Evolutionary conservation across 2,888 invertebrate species (phyloP).

Genomic region (Syritta pipiens): DNA sequence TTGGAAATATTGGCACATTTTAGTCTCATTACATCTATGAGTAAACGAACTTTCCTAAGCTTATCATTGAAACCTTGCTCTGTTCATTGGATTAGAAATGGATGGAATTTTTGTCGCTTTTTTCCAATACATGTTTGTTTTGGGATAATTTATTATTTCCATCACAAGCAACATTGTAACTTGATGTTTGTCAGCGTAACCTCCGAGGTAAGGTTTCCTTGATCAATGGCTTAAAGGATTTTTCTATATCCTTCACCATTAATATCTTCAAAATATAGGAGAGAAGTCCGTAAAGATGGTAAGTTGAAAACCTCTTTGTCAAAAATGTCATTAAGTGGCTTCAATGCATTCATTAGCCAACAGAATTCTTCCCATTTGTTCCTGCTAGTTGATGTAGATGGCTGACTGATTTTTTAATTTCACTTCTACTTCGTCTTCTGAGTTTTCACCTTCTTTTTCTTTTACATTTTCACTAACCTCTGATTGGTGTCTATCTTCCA

Average conservation of each 20-base stretch:
- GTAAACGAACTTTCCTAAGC: conserved; percentile 1
- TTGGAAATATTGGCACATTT: neutral
- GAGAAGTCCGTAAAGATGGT: neutral
- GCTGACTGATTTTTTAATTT: too few relatives aligned
- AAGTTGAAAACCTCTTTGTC: neutral
- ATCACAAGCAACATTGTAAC: neutral
- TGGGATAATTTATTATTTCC: conserved; percentile 7
- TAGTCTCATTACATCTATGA: neutral
- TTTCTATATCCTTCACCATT: neutral
- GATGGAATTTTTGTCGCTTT: conserved; percentile 9
- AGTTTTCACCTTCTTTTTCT: too few relatives aligned
- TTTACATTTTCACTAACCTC: too few relatives aligned
- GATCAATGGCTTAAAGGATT: conserved; percentile 3
- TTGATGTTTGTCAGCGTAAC: conserved; percentile 3
- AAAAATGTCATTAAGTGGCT: conserved; percentile 4
- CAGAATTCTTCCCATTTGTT: too few relatives aligned
- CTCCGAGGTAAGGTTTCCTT: neutral
- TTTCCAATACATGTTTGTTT: conserved; percentile 6
- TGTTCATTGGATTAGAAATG: conserved; percentile 5
- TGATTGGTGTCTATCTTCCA: too few relatives aligned
- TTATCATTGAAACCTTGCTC: conserved; percentile 4
- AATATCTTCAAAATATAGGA: conserved; percentile 1
- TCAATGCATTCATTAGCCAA: neutral
- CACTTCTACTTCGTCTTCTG: too few relatives aligned
- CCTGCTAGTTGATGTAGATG: too few relatives aligned